Base-by-base conservation (phyloP, 2,888 invertebrate genomes). In the Pardosa pseudoannulata region DNA sequence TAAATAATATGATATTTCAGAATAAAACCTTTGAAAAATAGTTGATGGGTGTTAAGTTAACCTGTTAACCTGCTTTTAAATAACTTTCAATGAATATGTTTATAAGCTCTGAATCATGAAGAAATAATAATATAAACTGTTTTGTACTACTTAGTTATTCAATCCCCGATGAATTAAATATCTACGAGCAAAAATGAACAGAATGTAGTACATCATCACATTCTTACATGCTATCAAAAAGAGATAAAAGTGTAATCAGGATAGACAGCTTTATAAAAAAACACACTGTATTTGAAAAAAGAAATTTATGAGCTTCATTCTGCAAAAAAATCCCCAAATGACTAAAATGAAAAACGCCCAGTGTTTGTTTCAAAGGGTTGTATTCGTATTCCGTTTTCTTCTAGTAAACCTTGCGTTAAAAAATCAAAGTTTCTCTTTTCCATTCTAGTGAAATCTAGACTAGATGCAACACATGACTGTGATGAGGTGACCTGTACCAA, bases 91-190 rank as follows among this genome's bases (percentile, higher is more conserved):
- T 85, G 83, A 78, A 78, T 85, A 79, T 85, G 78, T 78, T 71
- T 71, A 65, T 85, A 85, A 85, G 83, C 83, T 85, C 83, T 85
- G 83, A 85, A 78, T 78, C 73, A 85, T 85, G 83, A 85, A 39
- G 71, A 70, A 71, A 71, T 41, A 76, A 85, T 27, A 56, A 32
- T 32, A 72, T 32, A 72, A 65, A 73, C 73, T 85, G 71, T 85
- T 70, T 85, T 46, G 71, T 36, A 67, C 72, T 72, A 67, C 78
- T 71, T n/a, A n/a, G 50, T 76, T 74, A 46, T 50, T 76, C 70
- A 68, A 46, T 50, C 71, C 71, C 39, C 46, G 39, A 72, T 64
- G 62, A 56, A 19, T 76, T 70, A 71, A 72, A 50, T 28, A 62
- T 67, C 71, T 23, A 56, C 56, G 16, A 46, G 16, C 16, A 46